phyloP scores from a whole-genome alignment of 2,797 vertebrate species.

The Hephaestus fuliginosus region DNA sequence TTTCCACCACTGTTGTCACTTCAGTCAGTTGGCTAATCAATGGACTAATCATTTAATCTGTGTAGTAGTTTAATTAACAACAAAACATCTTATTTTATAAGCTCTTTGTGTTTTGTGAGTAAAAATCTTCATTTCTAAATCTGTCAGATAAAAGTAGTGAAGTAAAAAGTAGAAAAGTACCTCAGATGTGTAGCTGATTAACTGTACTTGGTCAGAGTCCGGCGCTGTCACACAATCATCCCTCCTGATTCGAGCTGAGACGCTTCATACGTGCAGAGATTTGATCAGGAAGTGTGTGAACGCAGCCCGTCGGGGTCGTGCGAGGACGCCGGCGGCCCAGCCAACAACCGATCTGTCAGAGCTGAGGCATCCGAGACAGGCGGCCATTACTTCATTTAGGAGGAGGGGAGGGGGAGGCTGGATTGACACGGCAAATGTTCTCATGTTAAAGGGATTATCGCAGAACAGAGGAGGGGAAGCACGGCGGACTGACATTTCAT shows the following conservation, averaged over 20 bases:
- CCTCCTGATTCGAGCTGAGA: background rate
- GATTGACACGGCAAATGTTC: slow-evolving; percentile 53
- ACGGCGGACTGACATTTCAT: slow-evolving; percentile 12
- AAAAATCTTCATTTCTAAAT: no score
- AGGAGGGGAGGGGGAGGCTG: background rate
- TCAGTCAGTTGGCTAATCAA: no score
- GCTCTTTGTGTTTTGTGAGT: no score
- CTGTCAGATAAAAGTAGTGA: no score
- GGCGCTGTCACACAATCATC: background rate
- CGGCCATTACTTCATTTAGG: slow-evolving; percentile 38
- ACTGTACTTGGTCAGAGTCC: no score
- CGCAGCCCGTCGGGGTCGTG: slow-evolving; percentile 51
- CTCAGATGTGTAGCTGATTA: no score
- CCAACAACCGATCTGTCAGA: slow-evolving; percentile 55
- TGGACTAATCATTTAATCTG: no score
- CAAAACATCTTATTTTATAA: no score
- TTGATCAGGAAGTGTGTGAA: slow-evolving; percentile 14
- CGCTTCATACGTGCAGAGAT: slow-evolving; percentile 2
- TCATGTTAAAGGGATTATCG: slow-evolving; percentile 61
- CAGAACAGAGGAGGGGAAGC: slow-evolving; percentile 38
- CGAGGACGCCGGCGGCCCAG: slow-evolving; percentile 55
- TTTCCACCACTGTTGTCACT: no score
- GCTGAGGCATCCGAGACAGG: slow-evolving; percentile 58
- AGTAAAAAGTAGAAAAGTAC: no score
- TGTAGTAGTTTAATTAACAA: no score